Evolutionary conservation across 2,888 invertebrate species (phyloP).

Genomic region (Junonia oenone): DNA sequence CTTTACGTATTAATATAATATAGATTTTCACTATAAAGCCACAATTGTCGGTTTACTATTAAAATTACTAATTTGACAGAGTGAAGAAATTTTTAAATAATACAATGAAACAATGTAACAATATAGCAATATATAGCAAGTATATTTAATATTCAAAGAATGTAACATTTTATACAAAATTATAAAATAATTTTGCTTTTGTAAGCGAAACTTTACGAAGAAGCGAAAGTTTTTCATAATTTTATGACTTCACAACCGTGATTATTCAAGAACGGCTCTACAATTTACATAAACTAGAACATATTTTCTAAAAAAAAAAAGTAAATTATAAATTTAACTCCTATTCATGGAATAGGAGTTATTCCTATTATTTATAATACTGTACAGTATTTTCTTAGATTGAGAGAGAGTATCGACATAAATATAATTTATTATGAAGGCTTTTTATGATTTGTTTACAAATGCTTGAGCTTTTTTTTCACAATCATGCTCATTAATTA

Average conservation of each 20-base stretch:
- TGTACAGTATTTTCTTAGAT: no score
- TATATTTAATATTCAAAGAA: neutral
- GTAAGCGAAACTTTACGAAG: slow-evolving; percentile 4
- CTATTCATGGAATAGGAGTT: neutral
- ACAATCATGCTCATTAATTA: no score
- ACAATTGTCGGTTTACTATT: no score
- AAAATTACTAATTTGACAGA: no score
- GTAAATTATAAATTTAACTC: slow-evolving; percentile 3
- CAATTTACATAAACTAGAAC: slow-evolving; percentile 10
- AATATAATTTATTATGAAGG: no score
- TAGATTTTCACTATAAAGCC: no score
- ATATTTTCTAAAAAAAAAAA: slow-evolving; percentile 9
- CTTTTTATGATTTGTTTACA: no score
- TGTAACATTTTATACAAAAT: neutral
- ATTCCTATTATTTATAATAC: neutral
- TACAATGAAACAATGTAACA: no score
- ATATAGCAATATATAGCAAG: neutral
- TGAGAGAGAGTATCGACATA: no score
- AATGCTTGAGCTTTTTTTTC: no score
- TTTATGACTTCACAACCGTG: slow-evolving; percentile 4
- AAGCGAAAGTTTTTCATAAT: slow-evolving; percentile 7
- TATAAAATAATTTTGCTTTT: slow-evolving; percentile 1
- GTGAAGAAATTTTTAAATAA: no score
- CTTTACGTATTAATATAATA: no score
- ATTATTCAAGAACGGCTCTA: slow-evolving; percentile 11